Evolutionary conservation across 2,888 invertebrate species (phyloP).

Genomic region (Epirrhoe tristata): DNA sequence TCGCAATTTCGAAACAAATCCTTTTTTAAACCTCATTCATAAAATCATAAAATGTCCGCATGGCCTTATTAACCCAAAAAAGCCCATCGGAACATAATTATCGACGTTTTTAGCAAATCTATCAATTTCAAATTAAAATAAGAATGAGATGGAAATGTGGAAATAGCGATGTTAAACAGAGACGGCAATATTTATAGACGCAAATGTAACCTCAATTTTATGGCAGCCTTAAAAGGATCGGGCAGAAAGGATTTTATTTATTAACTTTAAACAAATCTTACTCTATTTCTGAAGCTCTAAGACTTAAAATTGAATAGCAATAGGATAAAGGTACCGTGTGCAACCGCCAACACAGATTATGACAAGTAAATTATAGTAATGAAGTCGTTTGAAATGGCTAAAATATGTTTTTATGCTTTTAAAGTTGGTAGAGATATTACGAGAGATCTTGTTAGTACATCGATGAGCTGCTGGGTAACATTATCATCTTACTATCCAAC

Average conservation of each 20-base stretch:
- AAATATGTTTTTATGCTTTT: constrained; percentile 57
- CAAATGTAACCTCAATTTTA: constrained; percentile 72
- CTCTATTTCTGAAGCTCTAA: constrained; percentile 31
- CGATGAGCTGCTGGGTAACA: constrained; percentile 2
- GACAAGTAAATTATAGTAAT: constrained; percentile 67
- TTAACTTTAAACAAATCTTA: constrained; percentile 27
- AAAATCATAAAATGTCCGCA: constrained; percentile 39
- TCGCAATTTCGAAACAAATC: constrained; percentile 22
- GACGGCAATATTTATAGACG: constrained; percentile 52
- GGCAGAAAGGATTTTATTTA: constrained; percentile 59
- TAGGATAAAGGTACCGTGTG: constrained; percentile 64
- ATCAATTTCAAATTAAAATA: constrained; percentile 46
- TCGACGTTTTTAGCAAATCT: constrained; percentile 45
- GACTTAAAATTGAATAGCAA: constrained; percentile 44
- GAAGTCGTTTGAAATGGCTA: constrained; percentile 60
- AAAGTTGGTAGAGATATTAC: constrained; percentile 47
- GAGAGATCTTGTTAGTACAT: constrained; percentile 35
- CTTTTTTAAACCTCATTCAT: constrained; percentile 32
- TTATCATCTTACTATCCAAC: background rate
- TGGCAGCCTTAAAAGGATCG: constrained; percentile 66
- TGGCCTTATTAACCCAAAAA: constrained; percentile 40
- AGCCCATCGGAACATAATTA: constrained; percentile 35
- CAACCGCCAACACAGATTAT: constrained; percentile 66
- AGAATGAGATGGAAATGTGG: constrained; percentile 42
- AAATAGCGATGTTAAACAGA: constrained; percentile 46